Base-by-base conservation (phyloP, 92 coral and sea anemone species). In the Epizoanthus fatuus region DNA sequence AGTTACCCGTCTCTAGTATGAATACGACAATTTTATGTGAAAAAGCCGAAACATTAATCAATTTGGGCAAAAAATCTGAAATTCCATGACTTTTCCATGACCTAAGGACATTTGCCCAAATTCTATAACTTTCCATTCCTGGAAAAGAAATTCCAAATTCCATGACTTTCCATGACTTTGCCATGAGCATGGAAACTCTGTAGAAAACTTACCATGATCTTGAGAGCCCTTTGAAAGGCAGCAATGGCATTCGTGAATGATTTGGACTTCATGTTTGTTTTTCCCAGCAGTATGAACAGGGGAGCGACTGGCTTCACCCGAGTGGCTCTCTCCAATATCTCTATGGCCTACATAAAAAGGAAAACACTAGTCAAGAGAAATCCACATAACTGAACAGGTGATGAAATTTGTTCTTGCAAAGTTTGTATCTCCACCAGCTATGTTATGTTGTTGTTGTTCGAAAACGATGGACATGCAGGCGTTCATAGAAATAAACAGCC, bases 201-300 rank as follows among this genome's bases (percentile, higher is more conserved):
- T 22, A 12, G 10, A 62, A 49, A 78, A 22, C 96, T 67, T 90
- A 96, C 99, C 99, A 96, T 87, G 83, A 89, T 85, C 66, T 81
- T 75, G 53, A 96, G 90, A 62, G 99, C 95, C 83, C 90, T 89
- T 63, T 91, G 71, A 69, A 95, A 96, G 74, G 98, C 95, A 12
- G 68, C 76, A 78, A 96, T 93, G 74, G 98, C 99, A 51, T 95
- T 84, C 71, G 85, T 85, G 87, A 91, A 95, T 45, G 89, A 72
- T 73, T 95, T 96, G 56, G 98, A 96, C 80, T 96, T 96, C 99
- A 96, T 96, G 91, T 95, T 89, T 15, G 98, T 96, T 82, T 96
- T 96, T 7, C 99, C 99, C 39, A 96, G 93, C 3, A 96, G 92
- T 38, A 95, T 76, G 66, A 95, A 93, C 81, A 96, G 72, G 12